Percentiles rank a stretch among this genome's conserved stretches.
Conservation (phyloP, 1,140 invertebrate species). For the Panulirus ornatus region DNA sequence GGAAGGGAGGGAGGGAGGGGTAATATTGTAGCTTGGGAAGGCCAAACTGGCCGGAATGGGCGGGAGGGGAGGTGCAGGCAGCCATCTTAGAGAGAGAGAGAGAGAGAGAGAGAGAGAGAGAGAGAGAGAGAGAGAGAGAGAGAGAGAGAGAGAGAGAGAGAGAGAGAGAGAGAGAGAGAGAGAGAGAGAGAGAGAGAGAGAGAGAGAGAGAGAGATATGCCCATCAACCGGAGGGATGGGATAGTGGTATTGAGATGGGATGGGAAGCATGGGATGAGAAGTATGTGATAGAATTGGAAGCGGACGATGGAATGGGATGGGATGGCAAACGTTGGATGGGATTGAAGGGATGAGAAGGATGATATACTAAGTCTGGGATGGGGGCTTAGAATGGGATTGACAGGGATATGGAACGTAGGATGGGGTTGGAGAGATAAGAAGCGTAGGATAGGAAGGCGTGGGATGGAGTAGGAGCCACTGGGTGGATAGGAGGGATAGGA, state of each 20-base stretch:
- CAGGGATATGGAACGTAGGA: not conserved
- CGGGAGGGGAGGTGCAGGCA: not conserved
- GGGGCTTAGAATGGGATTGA: not conserved
- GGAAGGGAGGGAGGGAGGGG: not conserved
- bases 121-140: not conserved
- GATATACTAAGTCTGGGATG: not conserved
- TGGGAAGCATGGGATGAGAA: not conserved
- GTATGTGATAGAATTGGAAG: too few species aligned
- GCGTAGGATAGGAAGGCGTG: not conserved
- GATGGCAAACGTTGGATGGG: too few species aligned
- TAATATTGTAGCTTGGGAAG: conserved; percentile 5
- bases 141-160: too few species aligned
- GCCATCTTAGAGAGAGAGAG: not conserved
- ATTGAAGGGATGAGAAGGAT: not conserved
- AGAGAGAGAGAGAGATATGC: not conserved
- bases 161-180: not conserved
- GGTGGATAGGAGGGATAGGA: not conserved
- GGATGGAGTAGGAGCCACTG: not conserved
- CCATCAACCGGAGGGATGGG: not conserved
- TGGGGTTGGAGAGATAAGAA: not conserved
- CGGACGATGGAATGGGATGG: too few species aligned
- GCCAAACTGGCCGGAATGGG: not conserved
- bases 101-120: not conserved
- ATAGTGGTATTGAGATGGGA: not conserved
- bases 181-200: not conserved